These are phyloP conservation scores for Marasmarcha lunaedactyla DNA, from an alignment of 2,888 invertebrate genomes.

Conservation along the genomic window DNA sequence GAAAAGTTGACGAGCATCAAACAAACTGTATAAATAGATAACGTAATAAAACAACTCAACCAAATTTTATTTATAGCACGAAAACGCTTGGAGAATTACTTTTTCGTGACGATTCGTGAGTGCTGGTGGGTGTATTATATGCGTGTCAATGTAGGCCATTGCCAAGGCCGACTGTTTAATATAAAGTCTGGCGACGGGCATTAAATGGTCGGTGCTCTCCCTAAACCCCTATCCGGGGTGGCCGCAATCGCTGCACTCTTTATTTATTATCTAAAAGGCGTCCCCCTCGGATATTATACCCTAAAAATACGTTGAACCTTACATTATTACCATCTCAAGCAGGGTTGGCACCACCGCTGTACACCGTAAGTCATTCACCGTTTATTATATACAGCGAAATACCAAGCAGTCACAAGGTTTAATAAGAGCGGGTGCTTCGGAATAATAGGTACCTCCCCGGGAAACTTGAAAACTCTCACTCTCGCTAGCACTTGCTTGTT, in stretches of 20 bases:
- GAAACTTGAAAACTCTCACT: conserved; percentile 58
- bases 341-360: no score
- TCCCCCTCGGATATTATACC: conserved; percentile 28
- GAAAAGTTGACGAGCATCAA: background rate
- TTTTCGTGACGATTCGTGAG: conserved; percentile 16
- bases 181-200: conserved; percentile 69
- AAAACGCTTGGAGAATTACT: background rate
- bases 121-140: conserved; percentile 54
- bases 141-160: conserved; percentile 68
- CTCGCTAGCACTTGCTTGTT: conserved; percentile 45
- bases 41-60: background rate
- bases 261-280: conserved; percentile 65
- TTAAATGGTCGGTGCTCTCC: conserved; percentile 68
- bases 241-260: conserved; percentile 69
- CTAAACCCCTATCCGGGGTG: conserved; percentile 54
- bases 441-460: conserved; percentile 26
- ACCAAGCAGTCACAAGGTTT: conserved; percentile 37
- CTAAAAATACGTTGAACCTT: no score
- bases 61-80: no score
- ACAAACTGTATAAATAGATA: no score
- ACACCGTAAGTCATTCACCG: no score
- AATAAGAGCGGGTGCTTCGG: conserved; percentile 31
- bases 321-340: no score
- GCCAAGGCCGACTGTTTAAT: conserved; percentile 71
- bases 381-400: conserved; percentile 20